Base-by-base conservation (phyloP, 2,797 vertebrate species). In the Eptatretus atami region DNA sequence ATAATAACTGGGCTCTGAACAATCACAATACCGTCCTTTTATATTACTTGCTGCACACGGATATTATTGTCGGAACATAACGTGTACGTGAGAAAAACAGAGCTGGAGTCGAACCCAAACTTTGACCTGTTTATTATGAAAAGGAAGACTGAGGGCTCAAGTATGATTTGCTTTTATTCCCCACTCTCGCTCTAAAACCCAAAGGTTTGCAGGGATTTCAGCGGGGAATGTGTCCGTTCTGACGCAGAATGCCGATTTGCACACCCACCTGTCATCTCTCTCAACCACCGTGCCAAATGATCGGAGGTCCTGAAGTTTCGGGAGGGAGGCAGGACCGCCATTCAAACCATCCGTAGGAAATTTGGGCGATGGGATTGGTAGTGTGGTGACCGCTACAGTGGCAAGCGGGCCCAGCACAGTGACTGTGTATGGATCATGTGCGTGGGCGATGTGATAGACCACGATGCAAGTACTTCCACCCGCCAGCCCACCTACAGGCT, bases 391-490 rank as follows among this genome's bases (percentile, higher is more conserved):
- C 55, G 55, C 15, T 11, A 24, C 15, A 2, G 55, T 11, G 8
- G 55, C 15, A 9, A 24, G 9, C 10, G 55, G 55, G 2, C 15
- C 15, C 10, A 24, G 55, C 72, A 88, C 86, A 1, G 90, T 98
- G 73, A 92, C 87, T 19, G 80, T 98, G 70, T 98, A 94, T 98
- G 90, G 90, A 98, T 79, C 92, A 86, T 77, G 87, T 98, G 75
- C 95, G 93, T 78, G 87, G 90, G 64, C 83, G 87, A 73, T 98
- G 90, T 77, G 79, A 78, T 71, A 75, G 90, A 68, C 88, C 95
- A 79, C 95, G 86, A 79, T 98, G 90, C 90, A 94, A 90, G 73
- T 98, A 98, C 75, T 98, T 98, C 76, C 90, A 98, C 71, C 88
- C 90, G 64, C 88, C 88, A 65, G 78, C 87, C 67, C 87, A 95